Evolutionary conservation across 92 coral and sea anemone genomes (phyloP).

Genomic region (Metridium senile): DNA sequence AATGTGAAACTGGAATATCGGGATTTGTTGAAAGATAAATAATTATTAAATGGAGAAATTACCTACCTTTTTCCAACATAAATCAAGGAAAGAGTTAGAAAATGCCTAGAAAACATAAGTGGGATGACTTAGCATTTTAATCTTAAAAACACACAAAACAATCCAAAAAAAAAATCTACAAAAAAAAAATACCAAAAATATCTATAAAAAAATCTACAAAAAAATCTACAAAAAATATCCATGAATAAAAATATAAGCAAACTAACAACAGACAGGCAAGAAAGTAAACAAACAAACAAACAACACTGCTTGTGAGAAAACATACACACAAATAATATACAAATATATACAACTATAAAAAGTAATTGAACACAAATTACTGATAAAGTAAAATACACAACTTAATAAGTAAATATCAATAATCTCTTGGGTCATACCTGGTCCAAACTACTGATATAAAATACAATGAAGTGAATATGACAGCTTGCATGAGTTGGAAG

Average conservation of each 20-base stretch:
- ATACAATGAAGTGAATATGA: constrained; percentile 87
- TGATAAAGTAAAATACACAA: neutral
- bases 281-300: neutral
- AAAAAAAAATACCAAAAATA: no score
- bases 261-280: neutral
- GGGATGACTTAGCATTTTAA: no score
- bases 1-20: no score
- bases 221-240: neutral
- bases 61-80: constrained; percentile 89
- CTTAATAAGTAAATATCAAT: no score
- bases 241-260: neutral
- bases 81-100: constrained; percentile 79
- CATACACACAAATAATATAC: neutral
- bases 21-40: neutral
- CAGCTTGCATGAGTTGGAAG: constrained; percentile 90
- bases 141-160: no score
- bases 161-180: no score
- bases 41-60: neutral
- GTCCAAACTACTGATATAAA: constrained; percentile 81
- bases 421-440: constrained; percentile 64
- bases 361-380: neutral
- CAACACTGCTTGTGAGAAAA: neutral
- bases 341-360: no score
- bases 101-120: constrained; percentile 52
- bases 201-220: neutral